Evolutionary conservation across 1,140 invertebrate genomes (phyloP).

Genomic region (Lepidurus packardi): DNA sequence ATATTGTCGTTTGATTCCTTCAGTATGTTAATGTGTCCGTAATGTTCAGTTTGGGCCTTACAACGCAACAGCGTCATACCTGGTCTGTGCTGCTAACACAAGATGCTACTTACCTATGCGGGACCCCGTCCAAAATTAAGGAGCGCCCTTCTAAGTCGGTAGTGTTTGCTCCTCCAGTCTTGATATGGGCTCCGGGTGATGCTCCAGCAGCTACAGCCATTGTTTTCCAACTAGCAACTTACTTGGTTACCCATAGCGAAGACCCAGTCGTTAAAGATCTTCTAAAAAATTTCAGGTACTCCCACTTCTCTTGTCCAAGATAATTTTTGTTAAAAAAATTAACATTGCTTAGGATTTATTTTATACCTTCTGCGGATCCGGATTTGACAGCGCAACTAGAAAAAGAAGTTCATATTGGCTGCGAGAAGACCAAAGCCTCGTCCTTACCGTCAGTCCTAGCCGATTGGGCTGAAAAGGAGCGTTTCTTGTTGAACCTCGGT

Average conservation of each 20-base stretch:
- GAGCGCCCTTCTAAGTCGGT: neutral
- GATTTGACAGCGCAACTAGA: neutral
- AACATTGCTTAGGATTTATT: neutral
- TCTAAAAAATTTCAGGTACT: neutral
- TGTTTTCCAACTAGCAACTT: neutral
- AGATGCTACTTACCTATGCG: neutral
- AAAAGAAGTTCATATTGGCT: neutral
- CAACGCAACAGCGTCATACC: neutral
- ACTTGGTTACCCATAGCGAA: neutral
- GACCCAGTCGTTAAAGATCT: neutral
- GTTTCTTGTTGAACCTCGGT: neutral
- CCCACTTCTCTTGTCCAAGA: neutral
- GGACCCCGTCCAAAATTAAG: neutral
- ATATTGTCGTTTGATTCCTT: neutral
- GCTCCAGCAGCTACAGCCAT: slow-evolving; percentile 1
- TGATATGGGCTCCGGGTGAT: neutral
- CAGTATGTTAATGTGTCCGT: neutral
- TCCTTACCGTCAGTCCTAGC: neutral
- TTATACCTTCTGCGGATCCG: neutral
- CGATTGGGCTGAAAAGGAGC: neutral
- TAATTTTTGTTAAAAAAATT: neutral
- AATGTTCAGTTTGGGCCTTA: neutral
- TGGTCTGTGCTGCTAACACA: neutral
- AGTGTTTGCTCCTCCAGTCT: neutral
- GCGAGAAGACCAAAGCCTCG: neutral